Percentiles rank a stretch among this genome's conserved stretches.
phyloP scores from a whole-genome alignment of 2,113 vertebrate species.

The Rhinichthys klamathensis region DNA sequence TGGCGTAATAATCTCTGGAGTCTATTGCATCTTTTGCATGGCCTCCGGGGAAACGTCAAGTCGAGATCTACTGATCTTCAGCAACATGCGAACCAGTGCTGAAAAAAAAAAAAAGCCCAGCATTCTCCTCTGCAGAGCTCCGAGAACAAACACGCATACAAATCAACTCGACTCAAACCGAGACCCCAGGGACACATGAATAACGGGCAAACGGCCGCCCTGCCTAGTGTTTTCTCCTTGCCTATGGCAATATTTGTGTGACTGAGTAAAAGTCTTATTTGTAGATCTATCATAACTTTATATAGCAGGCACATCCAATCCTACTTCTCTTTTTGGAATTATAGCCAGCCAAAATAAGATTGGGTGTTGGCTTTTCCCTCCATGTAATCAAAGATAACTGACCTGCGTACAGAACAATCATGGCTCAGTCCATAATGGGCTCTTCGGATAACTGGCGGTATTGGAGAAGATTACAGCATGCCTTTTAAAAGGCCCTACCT shows the following conservation, averaged over 20 bases:
- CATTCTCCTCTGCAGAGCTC: constrained; percentile 24
- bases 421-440: constrained; percentile 2
- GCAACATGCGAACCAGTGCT: constrained; percentile 1
- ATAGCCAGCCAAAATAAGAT: constrained; percentile 17
- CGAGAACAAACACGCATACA: constrained; percentile 37
- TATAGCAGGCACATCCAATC: not conserved
- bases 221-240: constrained; percentile 35
- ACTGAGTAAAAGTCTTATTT: constrained; percentile 49
- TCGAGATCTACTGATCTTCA: constrained; percentile 14
- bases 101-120: not conserved
- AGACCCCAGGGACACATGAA: constrained; percentile 34
- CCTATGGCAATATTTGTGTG: constrained; percentile 45
- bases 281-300: constrained; percentile 37
- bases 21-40: not conserved
- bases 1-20: not conserved
- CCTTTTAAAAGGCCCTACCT: not conserved
- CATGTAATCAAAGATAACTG: constrained; percentile 17
- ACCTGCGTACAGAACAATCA: constrained; percentile 17
- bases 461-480: constrained; percentile 20
- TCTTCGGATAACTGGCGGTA: constrained; percentile 31
- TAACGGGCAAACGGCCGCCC: not conserved
- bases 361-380: constrained; percentile 26
- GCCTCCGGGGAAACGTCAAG: constrained; percentile 8
- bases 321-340: constrained; percentile 19
- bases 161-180: constrained; percentile 20